Evolutionary conservation across 2,113 vertebrate genomes (phyloP).

Genomic region (Phoxinus phoxinus): DNA sequence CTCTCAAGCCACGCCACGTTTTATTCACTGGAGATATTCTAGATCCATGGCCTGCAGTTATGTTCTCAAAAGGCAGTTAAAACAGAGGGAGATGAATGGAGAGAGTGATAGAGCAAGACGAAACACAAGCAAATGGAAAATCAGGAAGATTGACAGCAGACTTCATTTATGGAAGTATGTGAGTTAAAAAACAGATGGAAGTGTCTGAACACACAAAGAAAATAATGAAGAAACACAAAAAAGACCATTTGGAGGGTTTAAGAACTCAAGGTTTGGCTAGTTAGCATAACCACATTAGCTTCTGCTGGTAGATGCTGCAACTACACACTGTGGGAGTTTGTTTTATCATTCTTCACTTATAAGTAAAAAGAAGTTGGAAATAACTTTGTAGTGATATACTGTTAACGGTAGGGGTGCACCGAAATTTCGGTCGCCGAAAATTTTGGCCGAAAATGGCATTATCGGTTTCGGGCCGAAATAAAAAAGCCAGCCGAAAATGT

Average conservation of each 20-base stretch:
- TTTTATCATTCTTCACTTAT: no score
- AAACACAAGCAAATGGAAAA: neutral
- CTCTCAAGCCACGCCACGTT: slow-evolving; percentile 3
- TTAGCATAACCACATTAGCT: neutral
- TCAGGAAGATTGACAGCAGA: neutral
- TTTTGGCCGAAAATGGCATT: no score
- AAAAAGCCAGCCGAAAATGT: no score
- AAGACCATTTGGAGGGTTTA: neutral
- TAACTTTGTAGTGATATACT: no score
- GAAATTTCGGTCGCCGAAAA: no score
- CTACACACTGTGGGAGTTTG: neutral
- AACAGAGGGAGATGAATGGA: neutral
- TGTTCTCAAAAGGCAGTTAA: slow-evolving; percentile 16
- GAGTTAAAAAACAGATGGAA: neutral
- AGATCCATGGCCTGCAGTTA: slow-evolving; percentile 9
- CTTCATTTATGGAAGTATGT: neutral
- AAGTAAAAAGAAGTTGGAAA: no score
- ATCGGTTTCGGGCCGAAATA: no score
- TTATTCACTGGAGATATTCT: slow-evolving; percentile 28
- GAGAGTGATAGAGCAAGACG: neutral
- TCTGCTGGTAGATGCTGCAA: neutral
- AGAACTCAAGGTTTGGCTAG: neutral
- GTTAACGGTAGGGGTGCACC: no score
- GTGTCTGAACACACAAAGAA: neutral
- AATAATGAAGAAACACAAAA: neutral